A percentile compares a stretch with the other conserved stretches of the same genome.
Conservation (phyloP, 2,888 invertebrate species). For the Polydrusus cervinus region DNA sequence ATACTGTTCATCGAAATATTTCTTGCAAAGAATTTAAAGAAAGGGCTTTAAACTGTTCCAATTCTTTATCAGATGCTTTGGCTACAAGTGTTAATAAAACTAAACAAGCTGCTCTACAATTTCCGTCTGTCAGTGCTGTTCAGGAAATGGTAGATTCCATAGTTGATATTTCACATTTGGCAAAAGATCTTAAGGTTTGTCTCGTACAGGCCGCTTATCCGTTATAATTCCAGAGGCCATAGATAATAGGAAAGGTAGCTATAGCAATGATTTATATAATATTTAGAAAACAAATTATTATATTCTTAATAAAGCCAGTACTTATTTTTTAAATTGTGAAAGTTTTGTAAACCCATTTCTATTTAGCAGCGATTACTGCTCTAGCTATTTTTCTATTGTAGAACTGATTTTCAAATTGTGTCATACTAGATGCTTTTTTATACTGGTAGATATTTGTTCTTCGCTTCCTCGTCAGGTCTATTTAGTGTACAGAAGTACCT, state of each 20-base stretch:
- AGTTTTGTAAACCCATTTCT: no score
- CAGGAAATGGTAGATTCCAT: constrained; percentile 96
- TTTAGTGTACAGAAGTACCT: constrained; percentile 25
- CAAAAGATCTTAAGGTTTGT: constrained; percentile 84
- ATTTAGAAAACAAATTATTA: no score
- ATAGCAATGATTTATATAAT: neutral
- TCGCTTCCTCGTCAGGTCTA: constrained; percentile 1
- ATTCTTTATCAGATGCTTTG: constrained; percentile 86
- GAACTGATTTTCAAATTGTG: neutral
- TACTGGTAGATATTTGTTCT: constrained; percentile 7
- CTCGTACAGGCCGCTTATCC: constrained; percentile 81
- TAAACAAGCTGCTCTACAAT: constrained; percentile 92
- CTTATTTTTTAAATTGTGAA: no score
- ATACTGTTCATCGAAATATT: constrained; percentile 92
- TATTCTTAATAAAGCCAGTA: no score
- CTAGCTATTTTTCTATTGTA: constrained; percentile 4
- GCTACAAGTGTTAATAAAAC: constrained; percentile 90
- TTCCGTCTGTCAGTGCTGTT: constrained; percentile 91
- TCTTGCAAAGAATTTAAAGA: constrained; percentile 82
- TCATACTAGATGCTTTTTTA: constrained; percentile 2
- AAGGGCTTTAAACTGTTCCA: constrained; percentile 83
- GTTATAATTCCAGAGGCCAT: constrained; percentile 61
- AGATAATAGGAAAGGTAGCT: constrained; percentile 20
- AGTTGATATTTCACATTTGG: constrained; percentile 88
- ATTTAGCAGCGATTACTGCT: neutral